Evolutionary conservation across 2,797 vertebrate species (phyloP).

Genomic region (Numenius phaeopus): DNA sequence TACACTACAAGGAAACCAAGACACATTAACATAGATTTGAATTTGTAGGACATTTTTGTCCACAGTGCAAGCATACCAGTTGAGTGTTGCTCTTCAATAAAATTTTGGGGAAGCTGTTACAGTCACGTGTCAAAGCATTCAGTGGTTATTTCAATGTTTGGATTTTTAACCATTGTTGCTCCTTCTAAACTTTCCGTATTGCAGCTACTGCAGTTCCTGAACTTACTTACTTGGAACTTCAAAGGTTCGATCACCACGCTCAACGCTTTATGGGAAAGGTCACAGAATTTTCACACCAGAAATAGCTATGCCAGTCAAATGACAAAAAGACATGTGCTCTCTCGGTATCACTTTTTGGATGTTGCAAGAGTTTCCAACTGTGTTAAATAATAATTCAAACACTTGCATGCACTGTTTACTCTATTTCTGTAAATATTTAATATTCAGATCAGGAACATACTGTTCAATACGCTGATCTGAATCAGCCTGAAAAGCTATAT

Average conservation of each 20-base stretch:
- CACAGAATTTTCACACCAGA: neutral
- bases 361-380: neutral
- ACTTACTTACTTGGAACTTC: neutral
- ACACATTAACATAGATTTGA: neutral
- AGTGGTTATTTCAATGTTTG: neutral
- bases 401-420: neutral
- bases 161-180: neutral
- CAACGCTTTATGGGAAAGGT: neutral
- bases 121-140: neutral
- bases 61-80: rapidly evolving
- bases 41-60: neutral
- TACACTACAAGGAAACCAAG: neutral
- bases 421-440: neutral
- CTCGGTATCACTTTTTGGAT: neutral
- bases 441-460: neutral
- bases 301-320: neutral
- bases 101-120: neutral
- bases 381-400: neutral
- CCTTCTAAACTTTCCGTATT: neutral
- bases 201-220: neutral
- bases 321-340: neutral
- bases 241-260: neutral
- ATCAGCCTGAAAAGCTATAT: neutral
- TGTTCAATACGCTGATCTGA: neutral
- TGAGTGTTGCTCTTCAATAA: neutral